Percentiles rank a stretch among this genome's conserved stretches.
These are phyloP conservation scores for Syrphus vitripennis DNA, from an alignment of 2,888 invertebrate genomes.

Conservation along the genomic window DNA sequence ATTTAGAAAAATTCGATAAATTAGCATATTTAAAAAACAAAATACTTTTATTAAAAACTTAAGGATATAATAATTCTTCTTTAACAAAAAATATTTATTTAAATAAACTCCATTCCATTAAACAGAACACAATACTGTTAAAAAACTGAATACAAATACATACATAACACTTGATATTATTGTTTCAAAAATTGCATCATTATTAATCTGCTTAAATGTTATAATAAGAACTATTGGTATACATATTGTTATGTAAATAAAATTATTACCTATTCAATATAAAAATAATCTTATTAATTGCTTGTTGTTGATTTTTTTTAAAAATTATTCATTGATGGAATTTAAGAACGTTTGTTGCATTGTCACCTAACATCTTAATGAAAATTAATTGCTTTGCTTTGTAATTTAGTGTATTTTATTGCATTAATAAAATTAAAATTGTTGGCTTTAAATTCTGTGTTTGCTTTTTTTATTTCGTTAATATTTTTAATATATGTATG, in stretches of 20 bases:
- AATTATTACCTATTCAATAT: not conserved
- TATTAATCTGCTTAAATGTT: not conserved
- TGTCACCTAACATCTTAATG: not conserved
- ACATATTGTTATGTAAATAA: not conserved
- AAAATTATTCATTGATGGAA: not conserved
- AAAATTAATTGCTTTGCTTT: slow-evolving; percentile 22
- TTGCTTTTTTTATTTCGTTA: not conserved
- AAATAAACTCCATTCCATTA: not conserved
- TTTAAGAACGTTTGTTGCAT: slow-evolving; percentile 1
- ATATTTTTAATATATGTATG: not conserved
- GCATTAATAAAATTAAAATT: not conserved
- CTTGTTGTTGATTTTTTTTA: not conserved
- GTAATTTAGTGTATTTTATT: not conserved
- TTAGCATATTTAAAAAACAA: not conserved
- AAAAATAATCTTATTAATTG: not conserved
- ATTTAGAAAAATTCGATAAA: slow-evolving; percentile 1
- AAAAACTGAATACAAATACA: not conserved
- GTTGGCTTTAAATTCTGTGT: not conserved
- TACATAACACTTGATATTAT: too few species aligned
- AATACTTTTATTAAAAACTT: not conserved
- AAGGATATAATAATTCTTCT: not conserved
- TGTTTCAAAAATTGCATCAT: not conserved
- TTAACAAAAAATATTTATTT: not conserved
- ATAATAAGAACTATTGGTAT: not conserved
- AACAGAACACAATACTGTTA: not conserved